phyloP scores from a whole-genome alignment of 2,113 vertebrate species.

The Muntiacus reevesi region DNA sequence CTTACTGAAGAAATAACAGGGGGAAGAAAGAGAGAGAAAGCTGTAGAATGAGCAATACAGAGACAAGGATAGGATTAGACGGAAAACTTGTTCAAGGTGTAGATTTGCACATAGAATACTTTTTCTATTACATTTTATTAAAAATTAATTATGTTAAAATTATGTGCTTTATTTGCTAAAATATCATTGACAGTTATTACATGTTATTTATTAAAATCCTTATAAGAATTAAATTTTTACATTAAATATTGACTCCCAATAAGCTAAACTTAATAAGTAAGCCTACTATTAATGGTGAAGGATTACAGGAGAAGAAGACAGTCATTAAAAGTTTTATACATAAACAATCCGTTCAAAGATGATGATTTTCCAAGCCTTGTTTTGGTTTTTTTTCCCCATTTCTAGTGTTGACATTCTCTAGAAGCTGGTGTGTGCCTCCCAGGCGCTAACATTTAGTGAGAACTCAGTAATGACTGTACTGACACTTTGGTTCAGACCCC shows the following conservation, averaged over 20 bases:
- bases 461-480: not conserved
- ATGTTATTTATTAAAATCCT: conserved; percentile 53
- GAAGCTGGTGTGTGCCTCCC: not conserved
- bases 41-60: not conserved
- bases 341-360: not conserved
- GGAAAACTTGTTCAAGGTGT: not conserved
- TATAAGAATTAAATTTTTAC: conserved; percentile 51
- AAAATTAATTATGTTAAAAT: conserved; percentile 58
- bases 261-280: conserved; percentile 63
- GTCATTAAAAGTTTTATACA: not conserved
- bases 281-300: conserved; percentile 14
- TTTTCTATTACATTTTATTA: conserved; percentile 49
- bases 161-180: conserved; percentile 31
- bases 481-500: not conserved
- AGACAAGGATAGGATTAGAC: not conserved
- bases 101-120: not conserved
- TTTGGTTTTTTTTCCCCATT: not conserved
- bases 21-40: not conserved
- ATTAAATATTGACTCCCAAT: conserved; percentile 62
- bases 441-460: not conserved
- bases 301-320: not conserved
- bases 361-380: not conserved
- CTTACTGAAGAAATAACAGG: not conserved
- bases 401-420: not conserved
- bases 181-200: conserved; percentile 27